Evolutionary conservation across 2,888 invertebrate species (phyloP).

Genomic region (Cataglyphis rosenhaueri): DNA sequence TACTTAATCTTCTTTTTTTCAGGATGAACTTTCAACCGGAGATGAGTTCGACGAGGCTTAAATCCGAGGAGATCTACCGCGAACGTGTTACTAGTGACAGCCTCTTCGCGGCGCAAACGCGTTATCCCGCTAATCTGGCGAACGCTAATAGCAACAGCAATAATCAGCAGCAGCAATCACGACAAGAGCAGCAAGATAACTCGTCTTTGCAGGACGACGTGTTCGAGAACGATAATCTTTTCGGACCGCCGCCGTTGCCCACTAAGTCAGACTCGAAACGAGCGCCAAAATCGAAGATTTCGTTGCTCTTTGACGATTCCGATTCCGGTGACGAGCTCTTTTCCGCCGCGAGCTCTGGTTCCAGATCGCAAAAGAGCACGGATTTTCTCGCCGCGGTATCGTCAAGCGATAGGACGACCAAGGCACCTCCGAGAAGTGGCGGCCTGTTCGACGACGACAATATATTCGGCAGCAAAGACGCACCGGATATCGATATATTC

Average conservation of each 20-base stretch:
- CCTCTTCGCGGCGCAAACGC: conserved; percentile 70
- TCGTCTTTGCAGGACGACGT: conserved; percentile 71
- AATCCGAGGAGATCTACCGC: conserved; percentile 80
- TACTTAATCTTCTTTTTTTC: neutral
- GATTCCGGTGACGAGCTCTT: conserved; percentile 83
- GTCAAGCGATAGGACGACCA: conserved; percentile 68
- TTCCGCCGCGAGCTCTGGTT: conserved; percentile 79
- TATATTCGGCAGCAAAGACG: conserved; percentile 73
- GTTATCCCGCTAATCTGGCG: conserved; percentile 55
- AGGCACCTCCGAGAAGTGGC: conserved; percentile 61
- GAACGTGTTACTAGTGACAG: conserved; percentile 79
- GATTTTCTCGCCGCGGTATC: conserved; percentile 71
- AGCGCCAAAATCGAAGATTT: conserved; percentile 76
- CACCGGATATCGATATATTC: conserved; percentile 80
- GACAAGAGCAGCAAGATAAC: conserved; percentile 37
- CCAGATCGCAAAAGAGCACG: conserved; percentile 79
- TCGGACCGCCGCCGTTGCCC: conserved; percentile 82
- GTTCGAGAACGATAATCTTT: conserved; percentile 79
- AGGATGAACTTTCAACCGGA: conserved; percentile 77
- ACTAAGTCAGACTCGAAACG: conserved; percentile 72
- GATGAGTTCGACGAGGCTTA: conserved; percentile 79
- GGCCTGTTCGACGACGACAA: conserved; percentile 79
- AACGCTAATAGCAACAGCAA: conserved; percentile 25
- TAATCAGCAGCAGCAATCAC: conserved; percentile 38
- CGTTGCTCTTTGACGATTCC: conserved; percentile 82